phyloP scores from a whole-genome alignment of 2,113 vertebrate genomes.

The Glareola pratincola region DNA sequence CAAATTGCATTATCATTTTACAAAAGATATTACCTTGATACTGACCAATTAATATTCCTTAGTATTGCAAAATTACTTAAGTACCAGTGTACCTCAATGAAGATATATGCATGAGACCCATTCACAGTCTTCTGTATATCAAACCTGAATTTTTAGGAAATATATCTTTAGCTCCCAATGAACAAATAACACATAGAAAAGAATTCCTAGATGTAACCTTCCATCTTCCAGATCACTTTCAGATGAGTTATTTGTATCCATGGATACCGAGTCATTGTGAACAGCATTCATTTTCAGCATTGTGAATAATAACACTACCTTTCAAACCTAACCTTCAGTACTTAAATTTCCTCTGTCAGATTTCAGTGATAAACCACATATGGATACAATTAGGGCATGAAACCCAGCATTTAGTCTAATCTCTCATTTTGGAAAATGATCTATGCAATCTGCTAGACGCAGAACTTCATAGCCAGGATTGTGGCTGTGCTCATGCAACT shows the following conservation, averaged over 20 bases:
- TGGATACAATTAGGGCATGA: not conserved
- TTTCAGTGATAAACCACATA: not conserved
- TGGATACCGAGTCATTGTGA: not conserved
- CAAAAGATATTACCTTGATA: not conserved
- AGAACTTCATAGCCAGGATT: not conserved
- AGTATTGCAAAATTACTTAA: not conserved
- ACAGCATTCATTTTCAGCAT: not conserved
- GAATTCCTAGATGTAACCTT: not conserved
- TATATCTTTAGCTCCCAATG: not conserved
- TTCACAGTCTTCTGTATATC: not conserved
- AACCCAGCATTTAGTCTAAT: not conserved
- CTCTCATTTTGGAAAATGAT: not conserved
- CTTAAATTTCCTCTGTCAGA: not conserved
- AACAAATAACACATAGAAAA: not conserved
- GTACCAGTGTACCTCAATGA: not conserved
- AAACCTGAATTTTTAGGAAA: not conserved
- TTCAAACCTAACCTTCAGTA: not conserved
- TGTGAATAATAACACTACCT: not conserved
- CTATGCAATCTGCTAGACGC: not conserved
- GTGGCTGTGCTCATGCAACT: not conserved
- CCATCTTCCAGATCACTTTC: not conserved
- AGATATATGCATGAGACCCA: not conserved
- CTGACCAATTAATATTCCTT: not conserved
- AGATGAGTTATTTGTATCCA: not conserved
- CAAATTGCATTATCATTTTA: not conserved